Evolutionary conservation across 2,888 invertebrate species (phyloP).

Genomic region (Falcaria lacertinaria): DNA sequence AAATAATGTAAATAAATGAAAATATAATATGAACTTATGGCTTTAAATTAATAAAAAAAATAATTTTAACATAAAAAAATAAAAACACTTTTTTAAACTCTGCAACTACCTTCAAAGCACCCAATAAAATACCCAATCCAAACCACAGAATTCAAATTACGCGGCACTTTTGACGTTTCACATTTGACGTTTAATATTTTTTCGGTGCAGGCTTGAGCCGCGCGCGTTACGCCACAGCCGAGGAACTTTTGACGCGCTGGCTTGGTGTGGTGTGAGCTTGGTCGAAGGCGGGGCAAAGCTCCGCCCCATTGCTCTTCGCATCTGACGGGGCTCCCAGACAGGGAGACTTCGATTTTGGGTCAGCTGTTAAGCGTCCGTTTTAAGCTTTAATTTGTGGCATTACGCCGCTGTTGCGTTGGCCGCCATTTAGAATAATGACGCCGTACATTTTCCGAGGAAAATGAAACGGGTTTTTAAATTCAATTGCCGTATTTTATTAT

Average conservation of each 20-base stretch:
- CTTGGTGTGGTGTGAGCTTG: conserved; percentile 47
- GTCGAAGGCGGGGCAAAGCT: conserved; percentile 61
- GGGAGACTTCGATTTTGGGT: conserved; percentile 74
- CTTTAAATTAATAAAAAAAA: too few relatives aligned
- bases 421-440: conserved; percentile 74
- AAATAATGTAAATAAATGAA: too few relatives aligned
- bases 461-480: conserved; percentile 53
- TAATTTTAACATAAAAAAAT: neutral
- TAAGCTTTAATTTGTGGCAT: conserved; percentile 80
- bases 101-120: neutral
- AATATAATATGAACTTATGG: too few relatives aligned
- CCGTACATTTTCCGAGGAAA: conserved; percentile 51
- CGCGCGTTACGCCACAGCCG: conserved; percentile 56
- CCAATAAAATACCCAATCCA: neutral
- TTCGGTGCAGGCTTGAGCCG: conserved; percentile 34
- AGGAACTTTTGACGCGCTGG: conserved; percentile 73
- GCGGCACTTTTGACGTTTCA: conserved; percentile 16
- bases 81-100: neutral
- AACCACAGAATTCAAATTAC: neutral
- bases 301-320: conserved; percentile 75
- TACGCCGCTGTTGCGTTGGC: conserved; percentile 59
- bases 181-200: conserved; percentile 42
- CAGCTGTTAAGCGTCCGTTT: conserved; percentile 78
- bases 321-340: conserved; percentile 49
- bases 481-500: conserved; percentile 46